These are phyloP conservation scores for Germaria angustata DNA, from an alignment of 2,888 invertebrate species.

Conservation along the genomic window DNA sequence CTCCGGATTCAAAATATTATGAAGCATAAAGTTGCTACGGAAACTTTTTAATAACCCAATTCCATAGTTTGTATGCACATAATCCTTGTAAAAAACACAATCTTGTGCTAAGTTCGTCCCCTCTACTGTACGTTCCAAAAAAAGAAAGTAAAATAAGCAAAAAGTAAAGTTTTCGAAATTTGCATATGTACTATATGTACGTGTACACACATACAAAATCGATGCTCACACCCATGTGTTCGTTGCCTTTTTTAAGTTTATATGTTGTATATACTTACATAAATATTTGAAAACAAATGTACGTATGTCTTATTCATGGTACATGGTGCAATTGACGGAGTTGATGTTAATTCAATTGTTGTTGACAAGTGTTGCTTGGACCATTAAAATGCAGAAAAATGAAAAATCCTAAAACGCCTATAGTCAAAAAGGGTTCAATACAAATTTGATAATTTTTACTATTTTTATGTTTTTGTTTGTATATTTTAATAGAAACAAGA, in stretches of 20 bases:
- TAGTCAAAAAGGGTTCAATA: conserved; percentile 26
- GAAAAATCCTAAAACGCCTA: conserved; percentile 32
- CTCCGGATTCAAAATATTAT: too few relatives aligned
- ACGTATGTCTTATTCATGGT: conserved; percentile 55
- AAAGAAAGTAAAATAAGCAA: neutral
- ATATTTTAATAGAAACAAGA: neutral
- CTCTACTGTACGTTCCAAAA: neutral
- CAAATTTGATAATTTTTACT: conserved; percentile 28
- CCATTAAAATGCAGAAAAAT: conserved; percentile 5
- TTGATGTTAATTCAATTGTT: conserved; percentile 65
- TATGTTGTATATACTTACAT: neutral
- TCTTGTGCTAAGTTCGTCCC: neutral
- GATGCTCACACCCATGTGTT: neutral
- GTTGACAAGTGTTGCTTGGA: conserved; percentile 59
- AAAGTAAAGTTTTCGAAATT: conserved; percentile 11
- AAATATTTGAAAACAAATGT: conserved; percentile 54
- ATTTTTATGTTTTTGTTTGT: neutral
- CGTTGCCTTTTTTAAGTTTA: neutral
- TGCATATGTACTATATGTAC: conserved; percentile 11
- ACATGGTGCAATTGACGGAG: conserved; percentile 56
- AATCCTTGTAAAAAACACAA: too few relatives aligned
- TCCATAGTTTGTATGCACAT: too few relatives aligned
- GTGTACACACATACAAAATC: conserved; percentile 2
- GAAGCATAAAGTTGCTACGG: too few relatives aligned
- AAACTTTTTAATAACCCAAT: neutral